Evolutionary conservation across 2,888 invertebrate species (phyloP).

Genomic region (Sarcophaga subvicina): DNA sequence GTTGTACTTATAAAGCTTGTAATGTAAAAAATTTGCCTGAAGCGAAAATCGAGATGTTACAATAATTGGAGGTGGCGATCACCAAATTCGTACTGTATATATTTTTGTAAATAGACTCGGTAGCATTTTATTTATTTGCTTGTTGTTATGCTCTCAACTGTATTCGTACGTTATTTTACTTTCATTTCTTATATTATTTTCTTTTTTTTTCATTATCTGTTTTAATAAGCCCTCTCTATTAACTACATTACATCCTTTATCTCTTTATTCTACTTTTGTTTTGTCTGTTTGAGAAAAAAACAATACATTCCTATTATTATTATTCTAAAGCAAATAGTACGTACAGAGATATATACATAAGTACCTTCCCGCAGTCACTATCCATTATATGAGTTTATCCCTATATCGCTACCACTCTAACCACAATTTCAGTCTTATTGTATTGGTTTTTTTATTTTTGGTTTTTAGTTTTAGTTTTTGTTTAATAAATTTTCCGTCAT

Average conservation of each 20-base stretch:
- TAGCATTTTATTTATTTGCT: not conserved
- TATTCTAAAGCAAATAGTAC: not conserved
- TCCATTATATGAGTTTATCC: too few relatives aligned
- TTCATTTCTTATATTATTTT: not conserved
- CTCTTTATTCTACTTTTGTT: constrained; percentile 43
- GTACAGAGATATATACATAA: not conserved
- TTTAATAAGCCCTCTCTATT: not conserved
- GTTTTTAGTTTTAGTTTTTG: not conserved
- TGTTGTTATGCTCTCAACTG: constrained; percentile 38
- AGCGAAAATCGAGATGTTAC: too few relatives aligned
- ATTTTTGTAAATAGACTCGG: too few relatives aligned
- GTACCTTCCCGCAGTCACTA: constrained; percentile 25
- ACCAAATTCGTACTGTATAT: too few relatives aligned
- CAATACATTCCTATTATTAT: constrained; percentile 38
- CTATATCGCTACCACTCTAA: too few relatives aligned
- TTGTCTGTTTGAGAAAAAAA: constrained; percentile 17
- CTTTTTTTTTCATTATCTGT: not conserved
- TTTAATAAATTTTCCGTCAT: not conserved
- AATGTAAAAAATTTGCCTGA: too few relatives aligned
- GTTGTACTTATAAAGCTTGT: too few relatives aligned
- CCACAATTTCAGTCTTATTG: not conserved
- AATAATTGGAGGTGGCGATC: too few relatives aligned
- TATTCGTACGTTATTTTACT: constrained; percentile 28
- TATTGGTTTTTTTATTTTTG: not conserved
- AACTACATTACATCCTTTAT: constrained; percentile 1